Evolutionary conservation across 2,888 invertebrate species (phyloP), one percentile per base, ranked within the genome.

Genomic region (Oscheius sp.): DNA sequence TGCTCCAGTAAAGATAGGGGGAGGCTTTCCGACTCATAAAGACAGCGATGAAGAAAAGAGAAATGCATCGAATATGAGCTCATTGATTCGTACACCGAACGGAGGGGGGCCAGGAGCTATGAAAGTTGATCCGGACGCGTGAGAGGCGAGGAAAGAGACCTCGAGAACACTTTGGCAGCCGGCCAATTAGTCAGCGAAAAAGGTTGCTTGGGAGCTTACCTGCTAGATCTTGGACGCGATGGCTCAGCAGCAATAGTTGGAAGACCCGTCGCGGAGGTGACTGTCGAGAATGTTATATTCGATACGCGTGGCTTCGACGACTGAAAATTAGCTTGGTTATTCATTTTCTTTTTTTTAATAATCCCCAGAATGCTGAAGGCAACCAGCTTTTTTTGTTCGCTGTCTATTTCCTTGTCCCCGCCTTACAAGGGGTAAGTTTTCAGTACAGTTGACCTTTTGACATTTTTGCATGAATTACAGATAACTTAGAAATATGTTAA

Each of bases 201-300:
- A 54, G 32, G 54, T 54, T 36, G 32, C 54, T n/a, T 32, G 54
- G 54, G 54, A 54, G 32, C 74, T 62, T 24, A 76, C 76, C 74
- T 73, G 72, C 74, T 76, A 44, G 68, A 68, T 30, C 89, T 82
- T 63, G 88, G 86, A 64, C 88, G 80, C 61, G 86, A 85, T 26
- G 90, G 90, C 78, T 90, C 90, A 14, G 89, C 88, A 74, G 90
- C 90, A 32, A 90, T 86, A 1, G 89, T 90, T n/a, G 90, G 90
- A 87, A 90, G 88, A 47, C 90, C 90, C 2, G 89, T 89, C 62
- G 88, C 88, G 36, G 87, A 87, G 22, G 89, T 89, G 26, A 88
- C 88, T 32, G 89, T 89, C 2, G 88, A 88, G 86, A 88, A 89
- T 12, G 88, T 88, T 74, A 87, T 87, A 63, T 81, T 83, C 22